phyloP scores from a whole-genome alignment of 2,888 invertebrate species.

The Aleiodes testaceus region DNA sequence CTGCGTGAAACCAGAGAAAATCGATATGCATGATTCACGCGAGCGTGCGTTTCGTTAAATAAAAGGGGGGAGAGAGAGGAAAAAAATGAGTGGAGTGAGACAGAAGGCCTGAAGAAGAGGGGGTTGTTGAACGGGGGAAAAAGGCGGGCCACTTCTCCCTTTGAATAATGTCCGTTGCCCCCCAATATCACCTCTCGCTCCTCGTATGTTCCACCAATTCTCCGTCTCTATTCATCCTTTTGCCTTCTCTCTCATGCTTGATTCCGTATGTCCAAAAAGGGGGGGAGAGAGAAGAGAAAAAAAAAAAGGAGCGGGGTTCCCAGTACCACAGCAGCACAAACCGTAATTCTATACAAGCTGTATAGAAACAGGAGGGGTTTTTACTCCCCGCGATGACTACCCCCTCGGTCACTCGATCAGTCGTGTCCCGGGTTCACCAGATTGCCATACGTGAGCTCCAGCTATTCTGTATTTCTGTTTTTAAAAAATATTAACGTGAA shows the following conservation, averaged over 20 bases:
- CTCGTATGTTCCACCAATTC: slow-evolving; percentile 35
- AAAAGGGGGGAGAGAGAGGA: slow-evolving; percentile 35
- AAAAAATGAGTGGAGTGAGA: slow-evolving; percentile 54
- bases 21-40: slow-evolving; percentile 73
- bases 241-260: slow-evolving; percentile 42
- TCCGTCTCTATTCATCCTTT: slow-evolving; percentile 21
- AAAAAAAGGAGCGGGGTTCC: slow-evolving; percentile 18
- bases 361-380: slow-evolving; percentile 67
- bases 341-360: slow-evolving; percentile 68
- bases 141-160: slow-evolving; percentile 53
- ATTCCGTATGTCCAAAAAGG: slow-evolving; percentile 44
- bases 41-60: slow-evolving; percentile 43
- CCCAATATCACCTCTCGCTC: slow-evolving; percentile 45
- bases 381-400: slow-evolving; percentile 67
- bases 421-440: slow-evolving; percentile 66
- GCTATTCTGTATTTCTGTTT: neutral
- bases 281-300: slow-evolving; percentile 37
- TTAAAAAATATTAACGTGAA: too few relatives aligned
- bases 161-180: slow-evolving; percentile 62
- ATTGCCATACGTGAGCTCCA: slow-evolving; percentile 1
- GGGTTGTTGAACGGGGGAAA: slow-evolving; percentile 50
- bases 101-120: slow-evolving; percentile 50
- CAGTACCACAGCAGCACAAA: slow-evolving; percentile 54
- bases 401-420: slow-evolving; percentile 73
- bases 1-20: slow-evolving; percentile 64